Evolutionary conservation across 1,140 invertebrate genomes (phyloP), one percentile per base, ranked within the genome.

Genomic region (Eufriesea mexicana): DNA sequence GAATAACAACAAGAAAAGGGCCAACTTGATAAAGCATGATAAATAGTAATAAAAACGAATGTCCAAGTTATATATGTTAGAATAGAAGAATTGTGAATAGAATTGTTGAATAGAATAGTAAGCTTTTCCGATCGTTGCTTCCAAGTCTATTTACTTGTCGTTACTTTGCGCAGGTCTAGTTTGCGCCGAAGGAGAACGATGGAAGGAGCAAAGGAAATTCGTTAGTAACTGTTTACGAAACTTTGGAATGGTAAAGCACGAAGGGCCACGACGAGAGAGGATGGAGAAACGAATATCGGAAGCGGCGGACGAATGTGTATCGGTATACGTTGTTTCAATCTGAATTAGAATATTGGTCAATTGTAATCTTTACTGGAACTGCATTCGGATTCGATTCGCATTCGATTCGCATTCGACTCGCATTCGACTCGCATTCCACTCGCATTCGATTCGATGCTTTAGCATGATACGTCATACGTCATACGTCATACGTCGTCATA

Each of bases 171-270:
- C 89, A 98, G 97, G 97, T 72, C 92, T 98, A 9, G 97, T 98
- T 89, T 97, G 97, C 81, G 95, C 98, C 4, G 96, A 98, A 92
- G 98, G 98, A 0, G 94, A 95, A 8, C 89, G 96, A 25, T 99
- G 98, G 98, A 96, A 95, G 85, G 96, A 98, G 86, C 97, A 98
- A 87, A 94, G 98, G 47, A 96, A 96, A 89, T 97, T 98, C 85
- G 95, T 97, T 0, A 94, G 96, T 5, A 94, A 94, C 9, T 97
- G 96, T 92, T 93, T 99, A 14, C 96, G 97, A 91, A 95, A 96
- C 73, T 95, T 98, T 75, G 98, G 98, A 5, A 96, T 97, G 94
- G 95, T 96, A 7, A 97, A 97, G 87, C 95, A 95, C 77, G 64
- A 81, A 0, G 95, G 96, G 12, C 77, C 93, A 7, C 95, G 95